Evolutionary conservation across 2,888 invertebrate genomes (phyloP), one percentile per base, ranked within the genome.

Genomic region (Ashinkailepas kermadecensis): DNA sequence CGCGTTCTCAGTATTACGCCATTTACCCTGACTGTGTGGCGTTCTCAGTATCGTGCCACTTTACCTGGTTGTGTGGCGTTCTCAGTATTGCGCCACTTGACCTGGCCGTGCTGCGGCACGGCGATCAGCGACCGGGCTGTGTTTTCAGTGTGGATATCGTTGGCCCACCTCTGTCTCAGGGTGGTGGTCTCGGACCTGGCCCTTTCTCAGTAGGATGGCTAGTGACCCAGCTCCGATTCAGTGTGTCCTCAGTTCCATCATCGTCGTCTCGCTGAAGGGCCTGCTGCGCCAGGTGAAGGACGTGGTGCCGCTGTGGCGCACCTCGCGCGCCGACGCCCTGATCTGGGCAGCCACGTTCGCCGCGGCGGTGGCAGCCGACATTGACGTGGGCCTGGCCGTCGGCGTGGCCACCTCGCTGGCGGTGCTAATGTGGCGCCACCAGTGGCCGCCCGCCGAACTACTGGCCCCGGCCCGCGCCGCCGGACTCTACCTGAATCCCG

Each of bases 171-270:
- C 8, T 18, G 21, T 8, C 64, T 12, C 64, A 18, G 8, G n/a
- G n/a, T 21, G 9, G 12, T 1, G 21, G n/a, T 7, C n/a, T 54
- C 54, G 15, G 13, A 23, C 25, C 65, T 79, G 25, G 39, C 39
- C 39, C 39, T 39, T 39, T 39, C 39, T 4, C 39, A 39, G 39
- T 3, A 39, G 39, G 39, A 39, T 78, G 74, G 12, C 57, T 57
- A 78, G 62, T 10, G 13, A 81, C 74, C 3, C 78, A 70, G 23
- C 82, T 82, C 82, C 88, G 87, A 82, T 39, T 39, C 86, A 93
- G 93, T 92, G 92, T 85, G 92, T 95, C 83, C 89, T 96, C 81
- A 93, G 95, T 2, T 91, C 93, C 86, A 93, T 95, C 86, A 95
- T 95, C 84, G 91, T 95, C 83, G 92, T 94, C 6, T 93, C 94